A percentile compares a stretch with the other conserved stretches of the same genome.
phyloP scores from a whole-genome alignment of 2,888 invertebrate genomes.

The Lasioglossum vierecki region DNA sequence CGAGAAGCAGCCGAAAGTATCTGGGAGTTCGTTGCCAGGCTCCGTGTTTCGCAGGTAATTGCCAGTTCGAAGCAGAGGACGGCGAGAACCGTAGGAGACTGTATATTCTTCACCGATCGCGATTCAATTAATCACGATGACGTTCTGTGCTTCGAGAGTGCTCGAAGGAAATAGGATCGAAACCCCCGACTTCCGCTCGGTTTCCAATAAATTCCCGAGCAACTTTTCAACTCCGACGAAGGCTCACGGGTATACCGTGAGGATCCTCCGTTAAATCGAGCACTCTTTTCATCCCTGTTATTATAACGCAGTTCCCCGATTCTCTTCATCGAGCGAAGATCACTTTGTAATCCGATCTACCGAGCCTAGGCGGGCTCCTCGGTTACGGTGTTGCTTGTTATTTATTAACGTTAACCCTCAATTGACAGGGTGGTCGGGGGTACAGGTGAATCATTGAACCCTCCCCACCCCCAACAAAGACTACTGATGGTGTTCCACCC shows the following conservation, averaged over 20 bases:
- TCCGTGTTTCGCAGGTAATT: background rate
- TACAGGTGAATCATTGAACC: background rate
- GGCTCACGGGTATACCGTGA: background rate
- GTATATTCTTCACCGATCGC: slow-evolving; percentile 24
- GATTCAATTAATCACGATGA: slow-evolving; percentile 37
- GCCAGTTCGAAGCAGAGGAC: slow-evolving; percentile 10
- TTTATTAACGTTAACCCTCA: slow-evolving; percentile 43
- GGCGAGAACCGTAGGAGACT: background rate
- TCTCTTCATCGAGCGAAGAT: background rate
- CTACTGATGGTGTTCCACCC: background rate
- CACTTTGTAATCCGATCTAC: background rate
- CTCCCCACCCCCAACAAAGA: background rate
- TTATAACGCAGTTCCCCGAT: background rate
- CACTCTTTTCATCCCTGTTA: slow-evolving; percentile 7
- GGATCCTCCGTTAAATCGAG: slow-evolving; percentile 1
- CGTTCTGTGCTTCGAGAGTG: slow-evolving; percentile 24
- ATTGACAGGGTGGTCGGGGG: slow-evolving; percentile 1
- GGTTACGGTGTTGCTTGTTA: slow-evolving; percentile 7
- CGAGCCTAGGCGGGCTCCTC: background rate
- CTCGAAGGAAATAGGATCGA: slow-evolving; percentile 28
- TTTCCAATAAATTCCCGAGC: slow-evolving; percentile 16
- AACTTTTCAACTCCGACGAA: background rate
- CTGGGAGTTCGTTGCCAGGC: background rate
- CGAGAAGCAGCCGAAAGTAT: slow-evolving; percentile 16
- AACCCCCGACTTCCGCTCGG: background rate